phyloP scores from a whole-genome alignment of 2,797 vertebrate genomes.

The Pitangus sulphuratus region DNA sequence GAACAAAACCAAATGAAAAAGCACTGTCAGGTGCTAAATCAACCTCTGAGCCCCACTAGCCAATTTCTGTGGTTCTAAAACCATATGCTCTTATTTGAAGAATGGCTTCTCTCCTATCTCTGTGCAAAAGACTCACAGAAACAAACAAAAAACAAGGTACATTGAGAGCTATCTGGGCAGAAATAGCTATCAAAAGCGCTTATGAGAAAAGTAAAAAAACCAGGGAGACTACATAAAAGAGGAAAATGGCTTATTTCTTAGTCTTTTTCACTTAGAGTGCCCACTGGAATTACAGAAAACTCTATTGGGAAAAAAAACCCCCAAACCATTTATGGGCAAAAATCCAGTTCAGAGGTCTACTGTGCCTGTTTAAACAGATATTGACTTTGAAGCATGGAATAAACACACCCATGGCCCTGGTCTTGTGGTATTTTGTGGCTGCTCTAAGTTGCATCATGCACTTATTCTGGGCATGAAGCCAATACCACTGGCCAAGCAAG shows the following conservation, averaged over 20 bases:
- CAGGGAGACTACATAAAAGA: not conserved
- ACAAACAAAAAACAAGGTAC: not conserved
- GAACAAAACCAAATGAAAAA: slow-evolving; percentile 6
- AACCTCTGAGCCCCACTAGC: not conserved
- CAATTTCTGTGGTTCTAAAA: slow-evolving; percentile 12
- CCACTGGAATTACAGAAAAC: not conserved
- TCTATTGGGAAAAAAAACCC: not conserved
- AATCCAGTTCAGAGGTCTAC: not conserved
- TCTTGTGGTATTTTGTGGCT: not conserved
- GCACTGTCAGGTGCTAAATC: slow-evolving; percentile 34
- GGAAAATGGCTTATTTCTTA: not conserved
- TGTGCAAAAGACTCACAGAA: not conserved
- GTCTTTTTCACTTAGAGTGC: not conserved
- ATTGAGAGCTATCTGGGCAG: not conserved
- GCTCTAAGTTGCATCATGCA: not conserved
- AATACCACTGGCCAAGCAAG: not conserved
- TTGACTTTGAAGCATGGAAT: rapidly evolving
- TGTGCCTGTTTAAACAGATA: not conserved
- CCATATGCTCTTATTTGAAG: slow-evolving; percentile 18
- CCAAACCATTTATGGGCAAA: not conserved
- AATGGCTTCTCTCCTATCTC: not conserved
- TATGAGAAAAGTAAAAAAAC: slow-evolving; percentile 7
- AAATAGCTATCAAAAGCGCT: not conserved
- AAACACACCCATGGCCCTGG: not conserved
- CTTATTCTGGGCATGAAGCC: not conserved